phyloP scores from a whole-genome alignment of 2,797 vertebrate genomes.

The Catostomus latipinnis region DNA sequence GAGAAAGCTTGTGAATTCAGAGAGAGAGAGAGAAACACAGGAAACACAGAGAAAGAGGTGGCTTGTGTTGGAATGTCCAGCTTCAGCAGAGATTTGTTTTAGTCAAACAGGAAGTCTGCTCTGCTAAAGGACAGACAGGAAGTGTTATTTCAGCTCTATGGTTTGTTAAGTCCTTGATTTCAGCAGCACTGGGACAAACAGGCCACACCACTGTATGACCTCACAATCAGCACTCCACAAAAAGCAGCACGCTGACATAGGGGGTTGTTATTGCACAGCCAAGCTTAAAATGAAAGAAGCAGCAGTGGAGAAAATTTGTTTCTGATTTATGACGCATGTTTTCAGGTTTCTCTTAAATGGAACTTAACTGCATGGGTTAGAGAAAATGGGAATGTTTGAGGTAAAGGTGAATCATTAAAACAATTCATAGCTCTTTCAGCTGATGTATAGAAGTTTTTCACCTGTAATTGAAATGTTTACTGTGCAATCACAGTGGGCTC shows the following conservation, averaged over 20 bases:
- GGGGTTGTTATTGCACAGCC: slow-evolving; percentile 53
- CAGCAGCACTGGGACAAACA: slow-evolving; percentile 60
- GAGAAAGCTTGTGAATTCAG: background rate
- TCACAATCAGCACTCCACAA: slow-evolving; percentile 40
- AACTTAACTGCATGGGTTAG: slow-evolving; percentile 4
- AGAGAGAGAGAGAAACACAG: background rate
- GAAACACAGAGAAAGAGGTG: background rate
- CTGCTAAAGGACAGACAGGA: slow-evolving; percentile 72
- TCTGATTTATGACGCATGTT: slow-evolving; percentile 38
- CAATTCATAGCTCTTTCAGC: slow-evolving; percentile 51
- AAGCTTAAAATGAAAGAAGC: slow-evolving; percentile 52
- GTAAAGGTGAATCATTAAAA: slow-evolving; percentile 52
- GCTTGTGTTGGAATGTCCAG: slow-evolving; percentile 70
- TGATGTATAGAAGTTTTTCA: slow-evolving; percentile 47
- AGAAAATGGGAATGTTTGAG: slow-evolving; percentile 33
- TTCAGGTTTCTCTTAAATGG: slow-evolving; percentile 26
- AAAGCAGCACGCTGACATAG: slow-evolving; percentile 35
- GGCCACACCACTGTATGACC: slow-evolving; percentile 57
- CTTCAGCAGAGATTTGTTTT: slow-evolving; percentile 77
- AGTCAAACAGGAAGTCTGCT: slow-evolving; percentile 80
- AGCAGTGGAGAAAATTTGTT: slow-evolving; percentile 45
- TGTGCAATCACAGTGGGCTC: background rate
- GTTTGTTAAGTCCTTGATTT: slow-evolving; percentile 78
- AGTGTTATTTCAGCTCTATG: slow-evolving; percentile 75
- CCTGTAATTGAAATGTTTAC: slow-evolving; percentile 7